phyloP scores from a whole-genome alignment of 2,888 invertebrate species.

The Chouioia cunea region DNA sequence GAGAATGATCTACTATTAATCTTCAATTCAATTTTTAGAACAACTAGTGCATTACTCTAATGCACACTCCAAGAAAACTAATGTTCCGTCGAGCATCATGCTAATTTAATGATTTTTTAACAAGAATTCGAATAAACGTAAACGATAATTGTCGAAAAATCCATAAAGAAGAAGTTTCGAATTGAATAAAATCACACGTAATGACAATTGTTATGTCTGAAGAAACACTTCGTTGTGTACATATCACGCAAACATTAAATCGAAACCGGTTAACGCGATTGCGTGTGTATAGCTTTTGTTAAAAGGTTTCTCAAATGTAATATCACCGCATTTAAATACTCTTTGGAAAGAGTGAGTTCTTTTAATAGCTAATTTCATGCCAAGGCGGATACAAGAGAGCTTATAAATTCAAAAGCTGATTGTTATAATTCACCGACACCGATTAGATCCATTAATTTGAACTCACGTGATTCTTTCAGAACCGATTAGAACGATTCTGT shows the following conservation, averaged over 20 bases:
- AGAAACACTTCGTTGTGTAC: conserved; percentile 27
- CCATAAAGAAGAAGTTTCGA: conserved; percentile 30
- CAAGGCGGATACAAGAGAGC: conserved; percentile 1
- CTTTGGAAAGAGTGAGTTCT: conserved; percentile 18
- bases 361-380: background rate
- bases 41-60: too few species aligned
- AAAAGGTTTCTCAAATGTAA: conserved; percentile 23
- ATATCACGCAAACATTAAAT: conserved; percentile 16
- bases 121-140: too few species aligned
- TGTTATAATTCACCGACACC: background rate
- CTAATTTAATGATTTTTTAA: too few species aligned
- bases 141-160: conserved; percentile 4
- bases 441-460: conserved; percentile 20
- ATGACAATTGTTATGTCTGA: conserved; percentile 37
- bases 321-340: conserved; percentile 22
- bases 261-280: conserved; percentile 44
- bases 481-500: conserved; percentile 14
- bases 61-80: too few species aligned
- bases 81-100: too few species aligned
- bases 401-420: conserved; percentile 21
- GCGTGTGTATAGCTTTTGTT: conserved; percentile 18
- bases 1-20: background rate
- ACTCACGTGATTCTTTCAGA: conserved; percentile 11
- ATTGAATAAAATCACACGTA: conserved; percentile 26
- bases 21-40: too few species aligned